Conservation (phyloP, 1,140 invertebrate species). For the Goniozus legneri region DNA sequence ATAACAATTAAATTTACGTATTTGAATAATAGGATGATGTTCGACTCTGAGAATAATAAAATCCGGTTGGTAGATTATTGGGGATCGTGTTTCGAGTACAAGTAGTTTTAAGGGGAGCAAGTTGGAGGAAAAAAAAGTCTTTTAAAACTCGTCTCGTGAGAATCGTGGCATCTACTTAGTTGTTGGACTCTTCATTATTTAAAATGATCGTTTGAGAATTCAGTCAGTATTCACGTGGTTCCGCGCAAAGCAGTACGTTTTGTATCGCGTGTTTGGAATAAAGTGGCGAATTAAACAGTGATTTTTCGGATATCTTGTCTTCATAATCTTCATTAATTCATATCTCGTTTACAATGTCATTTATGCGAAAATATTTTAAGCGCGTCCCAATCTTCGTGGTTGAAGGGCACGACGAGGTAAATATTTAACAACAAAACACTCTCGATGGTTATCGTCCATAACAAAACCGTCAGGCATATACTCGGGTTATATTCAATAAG, state of each 20-base stretch:
- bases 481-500: too few relatives aligned
- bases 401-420: constrained; percentile 75
- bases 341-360: constrained; percentile 17
- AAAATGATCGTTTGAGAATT: constrained; percentile 28
- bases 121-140: constrained; percentile 13
- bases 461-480: too few relatives aligned
- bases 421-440: constrained; percentile 13
- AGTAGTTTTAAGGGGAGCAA: too few relatives aligned
- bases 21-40: too few relatives aligned
- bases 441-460: too few relatives aligned
- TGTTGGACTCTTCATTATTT: constrained; percentile 26
- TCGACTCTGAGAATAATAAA: too few relatives aligned
- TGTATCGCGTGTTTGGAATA: constrained; percentile 10
- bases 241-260: constrained; percentile 25
- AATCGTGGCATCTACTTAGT: constrained; percentile 22
- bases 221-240: constrained; percentile 29
- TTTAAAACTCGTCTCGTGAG: constrained; percentile 39
- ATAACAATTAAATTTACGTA: too few relatives aligned
- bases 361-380: constrained; percentile 48
- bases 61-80: too few relatives aligned
- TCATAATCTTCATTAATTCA: constrained; percentile 12
- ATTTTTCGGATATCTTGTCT: too few relatives aligned
- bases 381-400: constrained; percentile 70
- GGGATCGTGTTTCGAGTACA: too few relatives aligned
- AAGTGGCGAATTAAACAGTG: too few relatives aligned